These are phyloP conservation scores for Hippocampus mohnikei DNA, from an alignment of 2,113 vertebrate species.

Conservation along the genomic window DNA sequence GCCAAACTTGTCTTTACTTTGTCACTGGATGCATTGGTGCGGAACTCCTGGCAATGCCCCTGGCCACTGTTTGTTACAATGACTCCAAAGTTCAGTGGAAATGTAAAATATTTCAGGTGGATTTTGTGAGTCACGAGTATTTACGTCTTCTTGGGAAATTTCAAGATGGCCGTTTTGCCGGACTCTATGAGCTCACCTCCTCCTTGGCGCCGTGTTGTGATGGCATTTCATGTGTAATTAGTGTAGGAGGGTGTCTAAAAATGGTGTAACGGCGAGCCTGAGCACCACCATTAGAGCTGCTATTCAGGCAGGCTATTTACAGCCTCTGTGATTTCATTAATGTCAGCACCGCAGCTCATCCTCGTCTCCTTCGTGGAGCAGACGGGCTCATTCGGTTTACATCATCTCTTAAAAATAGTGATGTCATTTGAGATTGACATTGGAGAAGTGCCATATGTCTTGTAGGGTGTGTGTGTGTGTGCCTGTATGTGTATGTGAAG, in stretches of 20 bases:
- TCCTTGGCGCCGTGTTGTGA: slow-evolving; percentile 41
- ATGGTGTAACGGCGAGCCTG: slow-evolving; percentile 35
- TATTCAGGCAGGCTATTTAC: slow-evolving; percentile 41
- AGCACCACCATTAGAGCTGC: slow-evolving; percentile 42
- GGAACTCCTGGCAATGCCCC: no score
- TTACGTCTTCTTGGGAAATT: slow-evolving; percentile 14
- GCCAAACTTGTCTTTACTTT: no score
- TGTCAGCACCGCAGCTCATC: slow-evolving; percentile 37
- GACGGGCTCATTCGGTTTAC: slow-evolving; percentile 32
- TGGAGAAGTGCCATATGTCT: background rate
- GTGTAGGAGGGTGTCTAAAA: slow-evolving; percentile 46
- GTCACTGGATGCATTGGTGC: no score
- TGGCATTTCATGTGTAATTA: slow-evolving; percentile 54
- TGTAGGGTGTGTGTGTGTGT: slow-evolving; percentile 2
- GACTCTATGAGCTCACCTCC: slow-evolving; percentile 51
- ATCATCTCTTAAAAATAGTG: slow-evolving; percentile 24
- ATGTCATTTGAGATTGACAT: slow-evolving; percentile 17
- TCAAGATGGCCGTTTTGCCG: slow-evolving; percentile 34
- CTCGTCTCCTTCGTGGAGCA: background rate
- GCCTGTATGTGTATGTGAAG: slow-evolving; percentile 1
- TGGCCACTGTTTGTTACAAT: background rate
- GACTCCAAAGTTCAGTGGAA: background rate
- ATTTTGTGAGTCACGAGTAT: background rate
- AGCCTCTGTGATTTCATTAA: slow-evolving; percentile 44
- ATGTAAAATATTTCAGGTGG: background rate